Conservation (phyloP, 1,140 invertebrate species). For the Oreohelix idahoensis region DNA sequence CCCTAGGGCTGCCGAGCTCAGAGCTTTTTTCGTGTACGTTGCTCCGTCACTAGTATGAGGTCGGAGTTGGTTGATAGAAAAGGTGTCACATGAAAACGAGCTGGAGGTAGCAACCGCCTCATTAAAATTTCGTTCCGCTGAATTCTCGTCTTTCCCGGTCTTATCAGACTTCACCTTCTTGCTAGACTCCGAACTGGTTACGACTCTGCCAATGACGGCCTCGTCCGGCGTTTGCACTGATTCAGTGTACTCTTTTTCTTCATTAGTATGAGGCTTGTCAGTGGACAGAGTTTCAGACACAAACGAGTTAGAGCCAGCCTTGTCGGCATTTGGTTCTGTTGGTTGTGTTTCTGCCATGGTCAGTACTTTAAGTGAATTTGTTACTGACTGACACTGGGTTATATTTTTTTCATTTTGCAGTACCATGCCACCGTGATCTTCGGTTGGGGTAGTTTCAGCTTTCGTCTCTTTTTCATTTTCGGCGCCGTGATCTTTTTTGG, state of each 20-base stretch:
- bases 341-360: background rate
- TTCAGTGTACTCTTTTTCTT: background rate
- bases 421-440: background rate
- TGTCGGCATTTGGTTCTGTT: background rate
- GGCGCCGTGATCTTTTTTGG: background rate
- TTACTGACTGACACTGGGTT: background rate
- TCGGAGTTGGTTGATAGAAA: background rate
- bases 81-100: background rate
- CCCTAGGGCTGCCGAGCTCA: background rate
- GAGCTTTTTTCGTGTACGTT: background rate
- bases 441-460: background rate
- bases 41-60: slow-evolving; percentile 1
- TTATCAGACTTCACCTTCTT: background rate
- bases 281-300: background rate
- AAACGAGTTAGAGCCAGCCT: background rate
- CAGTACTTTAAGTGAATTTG: background rate
- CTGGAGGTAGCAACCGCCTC: background rate
- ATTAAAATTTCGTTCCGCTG: background rate
- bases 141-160: background rate
- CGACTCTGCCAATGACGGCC: background rate
- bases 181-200: background rate
- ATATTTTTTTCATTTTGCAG: background rate
- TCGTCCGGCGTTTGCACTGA: background rate
- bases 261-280: background rate
- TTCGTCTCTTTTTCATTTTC: background rate